phyloP scores from a whole-genome alignment of 2,113 vertebrate species.

The Centropus bengalensis region DNA sequence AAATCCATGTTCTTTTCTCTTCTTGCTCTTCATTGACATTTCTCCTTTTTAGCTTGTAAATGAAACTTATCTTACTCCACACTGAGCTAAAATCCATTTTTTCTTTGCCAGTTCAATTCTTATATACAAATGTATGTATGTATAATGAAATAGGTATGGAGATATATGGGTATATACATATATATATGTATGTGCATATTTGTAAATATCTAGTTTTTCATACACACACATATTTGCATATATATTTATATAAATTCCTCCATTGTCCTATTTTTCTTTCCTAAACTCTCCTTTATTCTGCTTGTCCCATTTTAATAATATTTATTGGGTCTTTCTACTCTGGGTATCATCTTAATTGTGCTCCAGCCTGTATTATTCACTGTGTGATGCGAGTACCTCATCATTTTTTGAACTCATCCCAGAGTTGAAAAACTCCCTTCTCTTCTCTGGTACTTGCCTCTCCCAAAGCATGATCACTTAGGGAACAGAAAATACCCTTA shows the following conservation, averaged over 20 bases:
- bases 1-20: neutral
- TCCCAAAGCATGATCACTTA: neutral
- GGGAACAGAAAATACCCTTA: neutral
- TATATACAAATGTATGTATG: neutral
- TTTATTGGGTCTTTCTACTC: neutral
- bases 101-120: neutral
- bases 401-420: neutral
- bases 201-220: neutral
- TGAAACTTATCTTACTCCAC: neutral
- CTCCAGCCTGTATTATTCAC: neutral
- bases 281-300: neutral
- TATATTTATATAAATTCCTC: neutral
- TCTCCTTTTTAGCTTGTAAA: neutral
- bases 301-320: neutral
- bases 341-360: neutral
- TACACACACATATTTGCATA: neutral
- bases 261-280: neutral
- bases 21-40: neutral
- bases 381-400: neutral
- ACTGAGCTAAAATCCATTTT: neutral
- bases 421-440: neutral
- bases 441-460: neutral
- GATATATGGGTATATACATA: neutral
- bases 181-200: neutral
- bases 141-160: neutral